Evolutionary conservation across 2,113 vertebrate genomes (phyloP), one percentile per base, ranked within the genome.

Genomic region (Spheniscus mendiculus): DNA sequence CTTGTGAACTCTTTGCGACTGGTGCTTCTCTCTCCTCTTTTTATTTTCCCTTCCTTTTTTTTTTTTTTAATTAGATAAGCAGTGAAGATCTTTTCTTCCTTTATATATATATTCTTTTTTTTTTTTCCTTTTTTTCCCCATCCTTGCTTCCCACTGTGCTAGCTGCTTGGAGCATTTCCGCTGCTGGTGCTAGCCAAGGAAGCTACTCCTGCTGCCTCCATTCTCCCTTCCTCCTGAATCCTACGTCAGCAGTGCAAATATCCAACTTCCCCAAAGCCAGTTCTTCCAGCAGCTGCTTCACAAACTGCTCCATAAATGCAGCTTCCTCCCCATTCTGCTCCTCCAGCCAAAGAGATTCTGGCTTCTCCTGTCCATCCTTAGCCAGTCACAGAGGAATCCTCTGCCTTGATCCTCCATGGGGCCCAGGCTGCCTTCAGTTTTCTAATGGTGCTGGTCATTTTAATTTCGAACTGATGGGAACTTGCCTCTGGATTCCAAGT

Each of bases 241-340:
- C 82, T 93, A 7, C 36, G 4, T 94, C 95, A 83, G 74, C 91
- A 96, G 82, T 80, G 69, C 96, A 80, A 86, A 96, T 85, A 73
- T 25, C 77, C 90, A 89, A 29, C 89, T 72, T 67, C 34, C 91
- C 95, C 86, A 94, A 50, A 83, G 71, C 79, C 70, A 93, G 2
- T 83, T 96, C 89, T 94, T 90, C 86, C 93, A 95, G 79, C 93
- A 94, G 87, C 92, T 89, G 80, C 79, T 88, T 90, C 66, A 84
- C 92, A 56, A 50, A 66, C 29, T 77, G 87, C 59, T 87, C 70
- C 82, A 52, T 90, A 79, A 79, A 29, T 55, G 47, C 71, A 82
- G 66, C 87, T 66, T 96, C 59, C 65, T 91, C n/a, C 85, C 79
- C 50, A 19, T 94, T 89, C 59, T 92, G 59, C 70, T 95, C 15